Evolutionary conservation across 2,888 invertebrate species (phyloP), one percentile per base, ranked within the genome.

Genomic region (Poecilus cupreus): DNA sequence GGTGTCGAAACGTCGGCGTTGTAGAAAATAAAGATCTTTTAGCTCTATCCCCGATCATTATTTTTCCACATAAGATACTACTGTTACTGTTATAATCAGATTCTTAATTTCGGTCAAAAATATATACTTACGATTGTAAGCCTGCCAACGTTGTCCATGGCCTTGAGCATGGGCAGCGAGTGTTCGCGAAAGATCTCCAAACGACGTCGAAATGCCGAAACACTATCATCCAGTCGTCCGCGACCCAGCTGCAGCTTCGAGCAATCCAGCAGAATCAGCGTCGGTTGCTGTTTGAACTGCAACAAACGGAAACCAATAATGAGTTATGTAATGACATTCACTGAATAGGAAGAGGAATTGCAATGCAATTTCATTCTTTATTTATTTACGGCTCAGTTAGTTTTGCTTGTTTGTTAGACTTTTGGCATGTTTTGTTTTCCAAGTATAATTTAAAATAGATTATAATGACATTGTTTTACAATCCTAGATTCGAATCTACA

Each of bases 201-300:
- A 26, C 97, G 91, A 80, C 95, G 91, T 49, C 96, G 91, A 88
- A 97, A 96, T 0, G 97, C 96, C 6, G 95, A 94, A 22, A 96
- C 95, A 6, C 94, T 95, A 89, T 97, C 97, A 87, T 97, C 97
- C 11, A 95, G 91, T 26, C 96, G 90, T 0, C 96, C 96, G 24
- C 96, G 92, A 0, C 96, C 96, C 60, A 96, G 90, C 88, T 97
- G 96, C 82, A 97, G 91, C 88, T 97, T 97, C 0, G 97, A 97
- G 86, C 97, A 97, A 89, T 98, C 98, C 85, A 98, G 90, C 0
- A 98, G 91, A 3, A 98, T 93, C 87, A 96, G 93, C 0, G 95
- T 93, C 1, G 97, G 97, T 70, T 92, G 91, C 85, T 94, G 92
- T 79, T 93, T 92, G 88, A 94, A 96, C 96, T 96, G 88, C 18